Percentiles rank a stretch among this genome's conserved stretches.
These are phyloP conservation scores for Mystacides longicornis DNA, from an alignment of 2,888 invertebrate genomes.

Conservation along the genomic window DNA sequence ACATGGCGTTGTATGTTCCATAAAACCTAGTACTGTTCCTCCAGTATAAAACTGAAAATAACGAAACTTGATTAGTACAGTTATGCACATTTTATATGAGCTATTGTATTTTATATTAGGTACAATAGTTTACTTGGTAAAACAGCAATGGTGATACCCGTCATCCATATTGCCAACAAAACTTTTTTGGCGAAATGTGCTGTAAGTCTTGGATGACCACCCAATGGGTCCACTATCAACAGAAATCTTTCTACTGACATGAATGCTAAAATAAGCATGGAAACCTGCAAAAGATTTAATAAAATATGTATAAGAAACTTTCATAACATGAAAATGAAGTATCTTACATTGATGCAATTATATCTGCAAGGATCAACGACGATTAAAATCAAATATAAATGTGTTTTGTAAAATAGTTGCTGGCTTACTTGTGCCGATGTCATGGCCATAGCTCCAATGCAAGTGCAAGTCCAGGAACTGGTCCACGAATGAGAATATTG, in stretches of 20 bases:
- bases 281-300: slow-evolving; percentile 38
- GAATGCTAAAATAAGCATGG: slow-evolving; percentile 59
- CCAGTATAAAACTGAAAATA: slow-evolving; percentile 47
- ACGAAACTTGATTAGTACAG: not conserved
- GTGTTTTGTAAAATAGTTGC: not conserved
- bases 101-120: not conserved
- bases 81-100: too few relatives aligned
- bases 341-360: not conserved
- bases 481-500: slow-evolving; percentile 55
- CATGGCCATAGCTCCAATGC: slow-evolving; percentile 56
- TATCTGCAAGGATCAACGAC: too few relatives aligned
- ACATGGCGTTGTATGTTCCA: slow-evolving; percentile 57
- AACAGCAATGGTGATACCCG: slow-evolving; percentile 53
- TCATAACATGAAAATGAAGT: not conserved
- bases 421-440: slow-evolving; percentile 53
- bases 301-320: not conserved
- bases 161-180: slow-evolving; percentile 52
- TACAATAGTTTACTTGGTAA: slow-evolving; percentile 43
- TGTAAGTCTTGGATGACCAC: slow-evolving; percentile 47
- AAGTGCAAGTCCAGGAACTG: slow-evolving; percentile 56
- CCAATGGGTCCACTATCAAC: slow-evolving; percentile 54
- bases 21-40: slow-evolving; percentile 54
- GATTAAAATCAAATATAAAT: not conserved
- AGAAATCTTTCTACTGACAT: slow-evolving; percentile 64
- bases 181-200: slow-evolving; percentile 45